A percentile compares a stretch with the other conserved stretches of the same genome.
Conservation (phyloP, 2,888 invertebrate species). For the Beris chalybata region DNA sequence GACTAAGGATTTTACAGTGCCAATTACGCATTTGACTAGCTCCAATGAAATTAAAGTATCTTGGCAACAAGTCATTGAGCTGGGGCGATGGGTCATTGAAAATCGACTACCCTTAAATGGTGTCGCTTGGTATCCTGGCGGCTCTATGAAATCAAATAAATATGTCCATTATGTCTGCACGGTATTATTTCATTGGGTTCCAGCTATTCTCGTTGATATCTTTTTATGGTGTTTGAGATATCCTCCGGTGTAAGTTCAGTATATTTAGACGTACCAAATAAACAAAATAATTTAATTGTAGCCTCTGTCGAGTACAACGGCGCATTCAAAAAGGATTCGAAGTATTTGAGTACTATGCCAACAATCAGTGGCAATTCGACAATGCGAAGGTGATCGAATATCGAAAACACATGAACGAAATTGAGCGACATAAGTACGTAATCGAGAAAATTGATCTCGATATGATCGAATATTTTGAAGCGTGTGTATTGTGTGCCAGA, state of each 20-base stretch:
- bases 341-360: conserved; percentile 89
- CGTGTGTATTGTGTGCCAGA: conserved; percentile 79
- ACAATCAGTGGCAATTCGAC: conserved; percentile 88
- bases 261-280: conserved; percentile 2
- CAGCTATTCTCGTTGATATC: conserved; percentile 82
- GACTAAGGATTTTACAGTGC: conserved; percentile 45
- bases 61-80: conserved; percentile 64
- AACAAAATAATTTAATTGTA: conserved; percentile 51
- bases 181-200: conserved; percentile 86
- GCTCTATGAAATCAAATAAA: conserved; percentile 80
- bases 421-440: conserved; percentile 68
- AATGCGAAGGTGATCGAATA: conserved; percentile 66
- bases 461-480: conserved; percentile 78
- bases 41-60: conserved; percentile 79
- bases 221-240: conserved; percentile 78
- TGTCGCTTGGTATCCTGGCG: conserved; percentile 84
- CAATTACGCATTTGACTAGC: conserved; percentile 75
- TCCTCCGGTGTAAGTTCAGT: conserved; percentile 77
- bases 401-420: conserved; percentile 64
- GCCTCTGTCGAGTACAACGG: conserved; percentile 79
- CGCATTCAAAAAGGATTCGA: conserved; percentile 84
- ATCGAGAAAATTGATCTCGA: conserved; percentile 69
- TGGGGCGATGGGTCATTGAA: conserved; percentile 75
- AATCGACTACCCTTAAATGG: conserved; percentile 83
- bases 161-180: conserved; percentile 79